Base-by-base conservation (phyloP, 1,140 invertebrate species). In the Neodiprion fabricii region DNA sequence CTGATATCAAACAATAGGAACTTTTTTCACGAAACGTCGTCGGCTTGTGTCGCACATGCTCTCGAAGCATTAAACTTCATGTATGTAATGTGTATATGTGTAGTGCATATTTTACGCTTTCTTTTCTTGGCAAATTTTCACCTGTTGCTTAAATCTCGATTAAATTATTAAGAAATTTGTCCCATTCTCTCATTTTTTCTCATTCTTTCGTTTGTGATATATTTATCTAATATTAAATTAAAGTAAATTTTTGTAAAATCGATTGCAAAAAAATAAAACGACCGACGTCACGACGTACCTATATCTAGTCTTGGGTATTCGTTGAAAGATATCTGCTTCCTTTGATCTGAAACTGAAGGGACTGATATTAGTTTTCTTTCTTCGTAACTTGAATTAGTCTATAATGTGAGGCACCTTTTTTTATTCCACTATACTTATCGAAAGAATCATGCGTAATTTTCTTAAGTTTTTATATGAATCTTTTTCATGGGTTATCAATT, bases 301-400 rank as follows among this genome's bases (percentile, higher is more conserved):
- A 87, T 85, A 77, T 89, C 87, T 49, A 88, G 73, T 74, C 85
- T 86, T 7, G 86, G 86, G 78, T 84, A 87, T 72, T 88, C 87
- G 72, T 85, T 86, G 78, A 82, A 83, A 8, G 53, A 61, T 47
- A 84, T 81, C 81, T 88, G 87, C 76, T 89, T 88, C 75, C 87
- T 78, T 73, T 87, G 85, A 84, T 88, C 87, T 88, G 83, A 72
- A 89, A 88, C 74, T 75, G 79, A 78, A 61, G 65, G 73, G 71
- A 73, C 68, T 68, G 68, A 74, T 74, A 72, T 67, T 14, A 7
- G 50, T 74, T 66, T 48, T 47, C 71, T 17, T 53, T 47, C 49
- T 67, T 69, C 12, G 40, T 69, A 11, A 67, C 65, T 71, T 17
- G 47, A 72, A 70, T 74, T 53, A 69, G 23, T 74, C 21, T n/a